phyloP scores from a whole-genome alignment of 2,113 vertebrate species.

The Stictonetta naevosa region DNA sequence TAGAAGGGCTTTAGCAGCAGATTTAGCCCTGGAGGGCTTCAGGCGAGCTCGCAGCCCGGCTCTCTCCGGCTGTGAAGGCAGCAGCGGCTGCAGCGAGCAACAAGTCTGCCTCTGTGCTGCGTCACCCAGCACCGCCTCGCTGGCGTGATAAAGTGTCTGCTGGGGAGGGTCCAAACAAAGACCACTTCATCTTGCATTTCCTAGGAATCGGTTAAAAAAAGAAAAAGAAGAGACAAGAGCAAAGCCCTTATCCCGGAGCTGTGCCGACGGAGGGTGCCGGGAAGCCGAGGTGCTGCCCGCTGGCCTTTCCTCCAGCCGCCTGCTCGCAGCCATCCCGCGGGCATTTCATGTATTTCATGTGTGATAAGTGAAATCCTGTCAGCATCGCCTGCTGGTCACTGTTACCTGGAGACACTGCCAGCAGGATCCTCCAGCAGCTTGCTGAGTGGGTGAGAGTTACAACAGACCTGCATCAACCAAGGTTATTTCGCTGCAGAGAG shows the following conservation, averaged over 20 bases:
- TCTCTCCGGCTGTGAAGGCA: conserved; percentile 8
- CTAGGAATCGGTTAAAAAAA: conserved; percentile 67
- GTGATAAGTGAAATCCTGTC: not conserved
- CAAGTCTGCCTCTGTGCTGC: conserved; percentile 63
- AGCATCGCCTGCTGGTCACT: not conserved
- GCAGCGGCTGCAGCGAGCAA: conserved; percentile 23
- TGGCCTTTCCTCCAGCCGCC: not conserved
- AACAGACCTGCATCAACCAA: not conserved
- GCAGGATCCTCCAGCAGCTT: not conserved
- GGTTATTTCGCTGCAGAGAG: not conserved
- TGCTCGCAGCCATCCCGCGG: not conserved
- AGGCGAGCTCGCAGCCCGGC: not conserved
- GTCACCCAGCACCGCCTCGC: conserved; percentile 58
- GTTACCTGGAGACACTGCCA: conserved; percentile 9
- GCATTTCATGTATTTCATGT: no score
- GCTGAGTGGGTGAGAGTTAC: not conserved
- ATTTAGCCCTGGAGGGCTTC: not conserved
- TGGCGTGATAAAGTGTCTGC: conserved; percentile 62
- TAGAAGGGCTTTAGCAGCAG: not conserved
- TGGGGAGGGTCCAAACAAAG: conserved; percentile 67
- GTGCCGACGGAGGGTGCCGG: not conserved
- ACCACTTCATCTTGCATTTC: conserved; percentile 69
- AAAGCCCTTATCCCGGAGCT: conserved; percentile 15
- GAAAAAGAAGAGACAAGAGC: not conserved
- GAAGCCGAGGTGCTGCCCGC: not conserved